Evolutionary conservation across 2,888 invertebrate species (phyloP), one percentile per base, ranked within the genome.

Genomic region (Aradus depressus): DNA sequence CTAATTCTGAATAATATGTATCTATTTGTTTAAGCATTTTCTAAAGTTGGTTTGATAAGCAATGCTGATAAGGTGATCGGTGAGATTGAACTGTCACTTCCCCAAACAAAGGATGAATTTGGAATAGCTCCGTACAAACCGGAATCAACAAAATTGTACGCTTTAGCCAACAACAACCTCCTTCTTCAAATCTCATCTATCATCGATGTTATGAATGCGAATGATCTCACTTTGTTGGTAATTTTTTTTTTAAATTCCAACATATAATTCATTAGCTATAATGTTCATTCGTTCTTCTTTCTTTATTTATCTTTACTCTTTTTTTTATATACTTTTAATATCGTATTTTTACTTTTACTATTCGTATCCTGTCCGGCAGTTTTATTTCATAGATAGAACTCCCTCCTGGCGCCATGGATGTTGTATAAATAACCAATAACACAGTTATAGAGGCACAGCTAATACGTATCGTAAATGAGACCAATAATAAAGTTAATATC

Each of bases 161-260:
- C 22, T 12, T 12, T 37, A n/a, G 16, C 25, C 3, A 38, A 41
- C 18, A 45, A 44, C 10, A 35, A 25, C 18, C 51, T 50, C n/a
- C 45, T 52, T 2, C 31, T 55, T 22, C 49, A 43, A 16, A 43
- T 52, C 4, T 47, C 50, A 14, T 26, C 41, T 12, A 41, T 41
- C 5, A 32, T 55, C 5, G 32, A 53, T 31, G 25, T 55, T 12
- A 32, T 35, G 21, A 18, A 28, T 8, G 26, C 51, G 14, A 55
- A 55, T 43, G 34, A 47, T 10, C 44, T 55, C 14, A 53, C 53
- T 34, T 12, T 38, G 18, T 14, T 35, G 12, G 55, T 55, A 38
- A 31, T 52, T 35, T 26, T 48, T 44, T 34, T 34, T 41, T 2
- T n/a, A n/a, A 42, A 10, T 19, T 10, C n/a, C n/a, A n/a, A n/a